phyloP scores from a whole-genome alignment of 2,888 invertebrate species.

The Cabera pusaria region DNA sequence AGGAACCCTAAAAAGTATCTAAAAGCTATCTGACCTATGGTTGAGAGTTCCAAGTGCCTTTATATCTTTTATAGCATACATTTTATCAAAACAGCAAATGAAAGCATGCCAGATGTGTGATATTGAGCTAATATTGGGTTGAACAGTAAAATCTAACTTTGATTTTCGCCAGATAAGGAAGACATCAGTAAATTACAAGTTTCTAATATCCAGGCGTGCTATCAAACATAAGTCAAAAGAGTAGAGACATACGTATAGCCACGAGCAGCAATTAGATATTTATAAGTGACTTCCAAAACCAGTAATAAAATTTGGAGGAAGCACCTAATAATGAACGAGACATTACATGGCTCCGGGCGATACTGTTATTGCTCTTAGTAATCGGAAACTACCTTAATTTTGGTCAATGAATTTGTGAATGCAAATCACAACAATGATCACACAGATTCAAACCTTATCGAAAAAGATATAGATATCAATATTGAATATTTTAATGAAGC shows the following conservation, averaged over 20 bases:
- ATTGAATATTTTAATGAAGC: conserved; percentile 13
- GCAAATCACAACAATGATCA: conserved; percentile 50
- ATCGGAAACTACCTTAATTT: conserved; percentile 78
- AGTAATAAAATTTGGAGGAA: conserved; percentile 52
- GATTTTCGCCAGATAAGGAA: too few relatives aligned
- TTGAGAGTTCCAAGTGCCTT: too few relatives aligned
- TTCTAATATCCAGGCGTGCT: background rate
- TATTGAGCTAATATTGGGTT: too few relatives aligned
- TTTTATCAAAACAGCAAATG: too few relatives aligned
- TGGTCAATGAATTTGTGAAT: conserved; percentile 76
- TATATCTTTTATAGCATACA: too few relatives aligned
- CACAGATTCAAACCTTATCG: conserved; percentile 33
- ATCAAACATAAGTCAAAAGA: conserved; percentile 6
- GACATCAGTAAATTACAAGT: background rate
- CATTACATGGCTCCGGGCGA: conserved; percentile 59
- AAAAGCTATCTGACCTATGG: too few relatives aligned
- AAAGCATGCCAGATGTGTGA: too few relatives aligned
- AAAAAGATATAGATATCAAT: conserved; percentile 25
- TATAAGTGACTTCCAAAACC: conserved; percentile 30
- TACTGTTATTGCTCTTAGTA: conserved; percentile 65
- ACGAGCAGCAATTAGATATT: conserved; percentile 26
- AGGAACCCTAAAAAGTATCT: too few relatives aligned
- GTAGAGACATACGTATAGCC: conserved; percentile 20
- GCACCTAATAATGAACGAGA: conserved; percentile 61
- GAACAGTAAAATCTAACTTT: too few relatives aligned